A percentile compares a stretch with the other conserved stretches of the same genome.
Evolutionary conservation across 2,113 vertebrate species (phyloP).

Genomic region (Pollachius pollachius): DNA sequence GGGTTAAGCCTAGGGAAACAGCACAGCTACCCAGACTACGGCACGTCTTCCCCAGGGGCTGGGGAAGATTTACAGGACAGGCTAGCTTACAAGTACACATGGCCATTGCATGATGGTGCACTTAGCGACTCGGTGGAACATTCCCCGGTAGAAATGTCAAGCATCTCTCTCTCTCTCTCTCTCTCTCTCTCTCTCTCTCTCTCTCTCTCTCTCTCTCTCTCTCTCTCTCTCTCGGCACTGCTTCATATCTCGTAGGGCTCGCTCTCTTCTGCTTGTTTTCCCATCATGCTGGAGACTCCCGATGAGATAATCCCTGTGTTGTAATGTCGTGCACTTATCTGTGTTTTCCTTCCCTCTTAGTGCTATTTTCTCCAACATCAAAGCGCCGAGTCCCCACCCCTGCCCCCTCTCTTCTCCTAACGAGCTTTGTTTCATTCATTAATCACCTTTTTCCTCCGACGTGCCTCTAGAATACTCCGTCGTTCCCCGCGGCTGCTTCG

Average conservation of each 20-base stretch:
- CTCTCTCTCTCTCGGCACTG: no score
- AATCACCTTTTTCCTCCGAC: slow-evolving; percentile 46
- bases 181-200: no score
- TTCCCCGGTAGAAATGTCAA: no score
- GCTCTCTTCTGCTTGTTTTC: no score
- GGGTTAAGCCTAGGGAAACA: slow-evolving; percentile 7
- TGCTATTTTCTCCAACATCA: neutral
- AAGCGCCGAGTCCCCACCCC: slow-evolving; percentile 40
- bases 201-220: no score
- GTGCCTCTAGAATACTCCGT: slow-evolving; percentile 43
- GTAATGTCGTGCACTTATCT: neutral
- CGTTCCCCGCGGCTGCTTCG: slow-evolving; percentile 53
- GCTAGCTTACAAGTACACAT: slow-evolving; percentile 22
- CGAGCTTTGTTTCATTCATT: slow-evolving; percentile 2
- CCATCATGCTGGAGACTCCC: no score
- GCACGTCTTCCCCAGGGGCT: slow-evolving; percentile 43
- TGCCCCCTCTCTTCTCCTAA: slow-evolving; percentile 24
- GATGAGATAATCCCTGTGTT: no score
- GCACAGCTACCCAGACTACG: slow-evolving; percentile 22
- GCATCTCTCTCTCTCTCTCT: no score
- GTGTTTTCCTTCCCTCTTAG: slow-evolving; percentile 20
- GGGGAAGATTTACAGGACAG: slow-evolving; percentile 54
- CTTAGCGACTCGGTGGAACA: neutral
- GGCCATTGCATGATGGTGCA: slow-evolving; percentile 35
- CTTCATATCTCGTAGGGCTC: no score